Base-by-base conservation (phyloP, 2,797 vertebrate species). In the Lepilemur ruficaudatus region DNA sequence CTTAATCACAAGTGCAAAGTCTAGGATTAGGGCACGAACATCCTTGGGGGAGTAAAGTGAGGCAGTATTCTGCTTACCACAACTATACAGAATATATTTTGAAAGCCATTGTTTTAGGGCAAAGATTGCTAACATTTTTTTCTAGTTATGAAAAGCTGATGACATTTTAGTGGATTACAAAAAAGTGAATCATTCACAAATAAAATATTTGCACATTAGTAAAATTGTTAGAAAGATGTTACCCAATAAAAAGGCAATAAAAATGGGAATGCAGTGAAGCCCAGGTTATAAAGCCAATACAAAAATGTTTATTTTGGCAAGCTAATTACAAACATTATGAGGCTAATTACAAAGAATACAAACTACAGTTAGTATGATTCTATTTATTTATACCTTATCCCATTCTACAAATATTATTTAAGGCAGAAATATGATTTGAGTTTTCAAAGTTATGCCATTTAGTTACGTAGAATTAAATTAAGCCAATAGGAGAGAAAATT, bases 331-430 rank as follows among this genome's bases (percentile, higher is more conserved):
- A 85, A 85, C 18, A 43, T 76, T 94, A 87, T 79, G 32, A 86
- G 90, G 41, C 11, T 73, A 86, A 80, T 83, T 67, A 81, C 22
- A 80, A 96, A 63, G 17, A 50, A 85, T 75, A 85, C 18, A 89
- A 82, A 86, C 70, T 72, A 59, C 1, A 86, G 67, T 84, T 81
- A 82, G 55, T 38, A 65, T 59, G 22, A 46, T 75, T 90, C 84
- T 73, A 90, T 61, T 28, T 88, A 57, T 76, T 92, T 89, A 84
- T 46, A 67, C 20, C 7, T 23, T 73, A 50, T 61, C 22, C 89
- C 48, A 79, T 72, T 70, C n/a, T 88, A 91, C n/a, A 91, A 83
- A 78, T 83, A 78, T 89, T 83, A 78, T 92, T 69, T 76, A 70
- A 76, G 25, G 46, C 69, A 95, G 38, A 89, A 43, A 73, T 72